phyloP scores from a whole-genome alignment of 2,888 invertebrate genomes.

The Diaprepes abbreviatus region DNA sequence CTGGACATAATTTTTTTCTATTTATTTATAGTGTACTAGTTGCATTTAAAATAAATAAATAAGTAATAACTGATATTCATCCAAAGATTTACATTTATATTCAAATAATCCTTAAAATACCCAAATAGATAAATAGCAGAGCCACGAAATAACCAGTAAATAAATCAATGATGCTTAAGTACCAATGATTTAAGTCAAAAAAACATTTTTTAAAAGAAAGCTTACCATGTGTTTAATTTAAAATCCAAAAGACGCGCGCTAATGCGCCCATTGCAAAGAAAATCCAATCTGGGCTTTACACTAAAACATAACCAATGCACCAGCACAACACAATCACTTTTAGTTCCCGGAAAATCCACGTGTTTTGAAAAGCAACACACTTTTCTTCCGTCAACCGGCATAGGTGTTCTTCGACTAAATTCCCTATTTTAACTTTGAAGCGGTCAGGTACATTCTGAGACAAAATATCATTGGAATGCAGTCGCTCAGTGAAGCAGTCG shows the following conservation, averaged over 20 bases:
- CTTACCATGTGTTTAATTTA: slow-evolving; percentile 63
- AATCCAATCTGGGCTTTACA: slow-evolving; percentile 51
- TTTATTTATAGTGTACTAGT: no score
- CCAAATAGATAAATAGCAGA: no score
- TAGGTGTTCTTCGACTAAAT: slow-evolving; percentile 65
- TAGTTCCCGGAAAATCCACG: slow-evolving; percentile 59
- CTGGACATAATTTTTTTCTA: no score
- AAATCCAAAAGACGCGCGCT: slow-evolving; percentile 56
- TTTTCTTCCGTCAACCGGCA: slow-evolving; percentile 61
- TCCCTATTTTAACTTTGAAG: slow-evolving; percentile 65
- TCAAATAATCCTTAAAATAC: no score
- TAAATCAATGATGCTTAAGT: no score
- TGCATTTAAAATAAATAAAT: no score
- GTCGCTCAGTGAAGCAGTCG: slow-evolving; percentile 56
- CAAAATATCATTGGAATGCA: slow-evolving; percentile 67
- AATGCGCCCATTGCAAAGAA: slow-evolving; percentile 43
- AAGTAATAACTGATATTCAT: no score
- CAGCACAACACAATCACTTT: slow-evolving; percentile 53
- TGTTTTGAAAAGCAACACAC: slow-evolving; percentile 58
- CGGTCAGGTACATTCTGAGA: slow-evolving; percentile 68
- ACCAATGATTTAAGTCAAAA: no score
- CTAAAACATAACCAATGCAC: slow-evolving; percentile 56
- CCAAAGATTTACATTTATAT: no score
- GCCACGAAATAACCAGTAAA: no score
- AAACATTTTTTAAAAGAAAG: slow-evolving; percentile 40